phyloP scores from a whole-genome alignment of 2,113 vertebrate genomes.

The Myiagra hebetior region DNA sequence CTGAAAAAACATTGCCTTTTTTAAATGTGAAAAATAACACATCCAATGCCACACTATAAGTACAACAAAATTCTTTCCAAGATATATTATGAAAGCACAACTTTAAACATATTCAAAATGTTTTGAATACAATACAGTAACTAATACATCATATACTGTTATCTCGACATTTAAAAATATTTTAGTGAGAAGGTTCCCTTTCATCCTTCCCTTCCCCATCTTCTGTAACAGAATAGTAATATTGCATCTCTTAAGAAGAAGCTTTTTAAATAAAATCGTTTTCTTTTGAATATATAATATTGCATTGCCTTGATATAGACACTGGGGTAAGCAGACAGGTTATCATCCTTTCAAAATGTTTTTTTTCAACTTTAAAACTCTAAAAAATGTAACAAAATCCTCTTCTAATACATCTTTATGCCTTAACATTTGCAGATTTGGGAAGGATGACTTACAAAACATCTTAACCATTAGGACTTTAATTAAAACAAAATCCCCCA shows the following conservation, averaged over 20 bases:
- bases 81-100: slow-evolving; percentile 11
- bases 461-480: neutral
- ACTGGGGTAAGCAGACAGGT: neutral
- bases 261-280: neutral
- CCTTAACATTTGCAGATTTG: neutral
- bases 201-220: neutral
- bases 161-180: neutral
- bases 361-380: neutral
- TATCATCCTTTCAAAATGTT: neutral
- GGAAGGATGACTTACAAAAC: neutral
- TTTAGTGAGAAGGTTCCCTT: neutral
- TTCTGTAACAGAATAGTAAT: neutral
- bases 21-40: slow-evolving; percentile 69
- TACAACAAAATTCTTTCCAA: slow-evolving; percentile 34
- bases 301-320: neutral
- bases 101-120: neutral
- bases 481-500: neutral
- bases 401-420: neutral
- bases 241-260: neutral
- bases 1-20: slow-evolving; percentile 77
- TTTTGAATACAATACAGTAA: neutral
- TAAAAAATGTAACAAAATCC: neutral
- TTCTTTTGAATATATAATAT: neutral
- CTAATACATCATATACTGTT: neutral
- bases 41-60: slow-evolving; percentile 52